Conservation (phyloP, 2,797 vertebrate genomes). For the Gadopsis marmoratus region DNA sequence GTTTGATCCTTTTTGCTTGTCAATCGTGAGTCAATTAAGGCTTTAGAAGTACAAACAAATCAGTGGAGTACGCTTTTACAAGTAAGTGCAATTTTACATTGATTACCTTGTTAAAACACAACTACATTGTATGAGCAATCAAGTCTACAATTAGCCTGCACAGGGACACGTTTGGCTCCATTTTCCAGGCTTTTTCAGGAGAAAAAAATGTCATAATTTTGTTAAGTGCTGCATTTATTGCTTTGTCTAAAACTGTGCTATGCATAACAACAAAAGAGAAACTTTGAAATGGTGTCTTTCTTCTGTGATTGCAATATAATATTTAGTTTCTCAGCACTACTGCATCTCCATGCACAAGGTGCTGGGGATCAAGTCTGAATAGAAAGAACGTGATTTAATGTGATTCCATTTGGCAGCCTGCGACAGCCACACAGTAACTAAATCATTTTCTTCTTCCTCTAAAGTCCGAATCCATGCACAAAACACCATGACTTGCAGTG, state of each 20-base stretch:
- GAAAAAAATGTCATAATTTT: neutral
- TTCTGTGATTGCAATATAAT: constrained; percentile 22
- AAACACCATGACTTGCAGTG: constrained; percentile 11
- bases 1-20: neutral
- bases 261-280: neutral
- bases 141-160: neutral
- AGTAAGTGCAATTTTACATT: neutral
- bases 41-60: neutral
- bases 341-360: neutral
- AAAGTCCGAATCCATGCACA: constrained; percentile 2
- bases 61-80: too few relatives aligned
- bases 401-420: neutral
- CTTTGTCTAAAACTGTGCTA: neutral
- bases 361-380: neutral
- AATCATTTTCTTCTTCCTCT: constrained; percentile 3
- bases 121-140: neutral
- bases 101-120: constrained; percentile 5
- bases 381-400: neutral
- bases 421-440: neutral
- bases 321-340: neutral
- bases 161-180: neutral
- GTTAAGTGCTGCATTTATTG: neutral
- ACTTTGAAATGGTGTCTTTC: neutral
- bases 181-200: neutral
- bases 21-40: neutral